Evolutionary conservation across 2,888 invertebrate species (phyloP), one percentile per base, ranked within the genome.

Genomic region (Trichopria drosophilae): DNA sequence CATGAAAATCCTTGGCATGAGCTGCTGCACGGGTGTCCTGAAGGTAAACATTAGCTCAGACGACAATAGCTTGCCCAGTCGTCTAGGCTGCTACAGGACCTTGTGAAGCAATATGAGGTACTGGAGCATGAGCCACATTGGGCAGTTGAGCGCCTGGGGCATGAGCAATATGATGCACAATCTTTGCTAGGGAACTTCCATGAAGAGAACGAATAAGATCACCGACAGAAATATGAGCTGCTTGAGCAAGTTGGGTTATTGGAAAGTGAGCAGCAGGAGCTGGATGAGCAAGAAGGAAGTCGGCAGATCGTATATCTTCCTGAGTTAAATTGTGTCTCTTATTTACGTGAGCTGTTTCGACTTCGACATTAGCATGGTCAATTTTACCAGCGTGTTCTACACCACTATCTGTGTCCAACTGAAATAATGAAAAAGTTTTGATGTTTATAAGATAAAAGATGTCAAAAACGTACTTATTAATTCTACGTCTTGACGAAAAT

Each of bases 311-410:
- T 6, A 55, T 63, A 19, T 65, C 66, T 19, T 69, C 70, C 20
- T 64, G 57, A 3, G 59, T 64, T 41, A 64, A 55, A 49, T 48
- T 65, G 46, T 65, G 56, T 48, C 63, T 68, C 46, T 68, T 69
- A 56, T 69, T 65, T 35, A 61, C 43, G 46, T 67, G 70, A 6
- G 72, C 71, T 2, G 63, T 62, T 10, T 62, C 64, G 55, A 73
- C 72, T 6, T 62, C 63, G 28, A 62, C 68, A 29, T 67, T 72
- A 36, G 69, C 67, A 13, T 58, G 56, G 16, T 63, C 57, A 3
- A 71, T 72, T 51, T 68, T 66, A 9, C 64, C 51, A 7, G 71
- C 66, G 53, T 69, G 68, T 6, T 66, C 55, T 15, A 69, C 66
- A 18, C 65, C 63, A 13, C 71, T 68, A 29, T 72, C 69, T 2